A percentile compares a stretch with the other conserved stretches of the same genome.
Conservation (phyloP, 2,113 vertebrate genomes). For the Fulica atra region DNA sequence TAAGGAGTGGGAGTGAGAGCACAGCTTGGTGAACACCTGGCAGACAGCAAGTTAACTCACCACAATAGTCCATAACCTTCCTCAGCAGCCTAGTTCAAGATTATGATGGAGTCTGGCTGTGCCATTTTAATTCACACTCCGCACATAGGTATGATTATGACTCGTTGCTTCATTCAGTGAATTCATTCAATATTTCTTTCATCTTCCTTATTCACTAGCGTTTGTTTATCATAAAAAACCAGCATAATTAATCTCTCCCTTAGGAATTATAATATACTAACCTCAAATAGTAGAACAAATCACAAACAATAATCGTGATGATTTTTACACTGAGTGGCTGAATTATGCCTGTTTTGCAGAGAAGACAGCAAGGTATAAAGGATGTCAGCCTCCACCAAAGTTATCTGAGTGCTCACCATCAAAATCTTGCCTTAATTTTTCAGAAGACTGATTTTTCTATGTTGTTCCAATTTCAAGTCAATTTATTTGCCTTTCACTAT, state of each 20-base stretch:
- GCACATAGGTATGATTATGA: neutral
- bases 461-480: neutral
- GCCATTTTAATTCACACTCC: neutral
- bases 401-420: neutral
- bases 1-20: neutral
- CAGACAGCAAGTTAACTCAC: neutral
- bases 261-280: neutral
- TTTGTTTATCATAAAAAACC: neutral
- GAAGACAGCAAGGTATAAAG: neutral
- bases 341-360: neutral
- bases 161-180: neutral
- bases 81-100: neutral
- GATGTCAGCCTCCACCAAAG: neutral
- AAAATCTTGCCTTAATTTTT: neutral
- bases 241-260: neutral
- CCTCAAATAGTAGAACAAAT: neutral
- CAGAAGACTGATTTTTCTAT: neutral
- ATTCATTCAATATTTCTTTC: neutral
- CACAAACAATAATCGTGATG: neutral
- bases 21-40: neutral
- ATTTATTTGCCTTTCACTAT: neutral
- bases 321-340: neutral
- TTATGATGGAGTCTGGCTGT: neutral
- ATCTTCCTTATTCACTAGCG: neutral
- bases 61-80: neutral